These are phyloP conservation scores for Micrasema minimum DNA, from an alignment of 1,140 invertebrate genomes.

Conservation along the genomic window DNA sequence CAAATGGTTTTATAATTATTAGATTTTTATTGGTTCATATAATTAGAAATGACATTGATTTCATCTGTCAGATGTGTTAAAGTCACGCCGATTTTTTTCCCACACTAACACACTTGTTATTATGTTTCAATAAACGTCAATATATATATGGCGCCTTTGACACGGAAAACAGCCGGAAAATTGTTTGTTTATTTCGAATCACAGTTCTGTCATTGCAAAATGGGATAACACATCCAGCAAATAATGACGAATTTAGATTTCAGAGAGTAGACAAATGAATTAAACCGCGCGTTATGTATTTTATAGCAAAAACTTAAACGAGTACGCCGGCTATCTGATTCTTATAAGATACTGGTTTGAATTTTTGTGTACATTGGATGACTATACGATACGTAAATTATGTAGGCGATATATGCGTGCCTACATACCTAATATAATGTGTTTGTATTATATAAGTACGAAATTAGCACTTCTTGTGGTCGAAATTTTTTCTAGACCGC, in stretches of 20 bases:
- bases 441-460: background rate
- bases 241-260: no score
- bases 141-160: conserved; percentile 13
- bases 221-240: no score
- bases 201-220: no score
- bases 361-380: conserved; percentile 5
- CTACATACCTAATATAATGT: background rate
- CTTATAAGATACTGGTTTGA: conserved; percentile 7
- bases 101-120: conserved; percentile 5
- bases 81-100: conserved; percentile 17
- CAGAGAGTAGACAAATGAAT: no score
- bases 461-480: conserved; percentile 5
- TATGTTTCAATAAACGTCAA: conserved; percentile 2
- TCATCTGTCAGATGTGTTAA: background rate
- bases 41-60: background rate
- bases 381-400: background rate
- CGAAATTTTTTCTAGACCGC: conserved; percentile 1
- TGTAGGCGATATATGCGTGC: conserved; percentile 9
- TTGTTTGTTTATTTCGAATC: no score
- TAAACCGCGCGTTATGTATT: background rate
- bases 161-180: background rate
- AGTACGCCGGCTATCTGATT: background rate
- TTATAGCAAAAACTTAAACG: conserved; percentile 1
- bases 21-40: no score
- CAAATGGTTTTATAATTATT: no score